A percentile compares a stretch with the other conserved stretches of the same genome.
These are phyloP conservation scores for Hylia prasina DNA, from an alignment of 2,113 vertebrate genomes.

Conservation along the genomic window DNA sequence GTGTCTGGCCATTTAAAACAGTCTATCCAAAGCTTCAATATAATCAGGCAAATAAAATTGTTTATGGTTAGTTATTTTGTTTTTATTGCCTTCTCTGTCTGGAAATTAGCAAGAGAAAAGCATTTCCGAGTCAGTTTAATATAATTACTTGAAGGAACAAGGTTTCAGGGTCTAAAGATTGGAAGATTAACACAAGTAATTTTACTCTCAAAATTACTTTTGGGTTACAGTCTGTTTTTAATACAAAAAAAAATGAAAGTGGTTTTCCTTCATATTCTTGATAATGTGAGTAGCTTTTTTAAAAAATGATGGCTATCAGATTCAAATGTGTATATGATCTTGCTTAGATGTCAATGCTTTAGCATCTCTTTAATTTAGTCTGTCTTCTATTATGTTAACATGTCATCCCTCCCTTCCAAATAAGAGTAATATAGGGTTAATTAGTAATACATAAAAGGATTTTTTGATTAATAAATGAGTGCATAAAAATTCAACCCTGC, in stretches of 20 bases:
- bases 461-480: background rate
- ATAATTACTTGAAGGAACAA: constrained; percentile 5
- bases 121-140: constrained; percentile 20
- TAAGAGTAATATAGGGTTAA: background rate
- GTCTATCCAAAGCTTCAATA: background rate
- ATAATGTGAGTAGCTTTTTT: background rate
- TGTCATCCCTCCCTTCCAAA: background rate
- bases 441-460: background rate
- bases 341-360: background rate
- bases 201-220: constrained; percentile 37
- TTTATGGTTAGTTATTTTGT: constrained; percentile 8
- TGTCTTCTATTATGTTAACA: background rate
- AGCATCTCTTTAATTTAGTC: background rate
- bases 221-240: background rate
- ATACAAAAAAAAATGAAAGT: background rate
- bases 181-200: constrained; percentile 38
- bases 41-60: constrained; percentile 1
- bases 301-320: background rate
- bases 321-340: background rate
- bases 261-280: background rate
- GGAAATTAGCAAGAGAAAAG: constrained; percentile 6
- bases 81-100: constrained; percentile 29
- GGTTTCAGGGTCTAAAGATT: background rate
- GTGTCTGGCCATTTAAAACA: background rate
- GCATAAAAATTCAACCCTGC: background rate